phyloP scores from a whole-genome alignment of 1,140 invertebrate species.

The Eubasilissa regina region DNA sequence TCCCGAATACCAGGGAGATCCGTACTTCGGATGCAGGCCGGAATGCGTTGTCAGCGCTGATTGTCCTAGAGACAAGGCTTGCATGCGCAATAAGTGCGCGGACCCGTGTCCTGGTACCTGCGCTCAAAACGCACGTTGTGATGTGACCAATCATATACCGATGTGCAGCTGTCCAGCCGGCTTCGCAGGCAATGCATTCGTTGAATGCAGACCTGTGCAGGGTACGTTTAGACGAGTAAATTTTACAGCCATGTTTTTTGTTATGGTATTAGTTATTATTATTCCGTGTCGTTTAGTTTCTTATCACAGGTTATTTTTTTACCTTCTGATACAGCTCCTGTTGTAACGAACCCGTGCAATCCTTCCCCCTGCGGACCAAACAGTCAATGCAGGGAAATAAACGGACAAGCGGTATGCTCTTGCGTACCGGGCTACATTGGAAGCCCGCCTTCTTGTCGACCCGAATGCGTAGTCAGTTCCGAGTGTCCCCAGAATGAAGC shows the following conservation, averaged over 20 bases:
- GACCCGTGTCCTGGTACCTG: slow-evolving; percentile 87
- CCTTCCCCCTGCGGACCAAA: slow-evolving; percentile 77
- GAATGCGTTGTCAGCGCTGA: slow-evolving; percentile 90
- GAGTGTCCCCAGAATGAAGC: slow-evolving; percentile 77
- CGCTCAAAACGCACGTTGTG: slow-evolving; percentile 86
- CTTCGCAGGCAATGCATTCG: slow-evolving; percentile 85
- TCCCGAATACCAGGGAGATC: too few relatives aligned
- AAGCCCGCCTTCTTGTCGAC: slow-evolving; percentile 76
- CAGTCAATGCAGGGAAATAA: slow-evolving; percentile 75
- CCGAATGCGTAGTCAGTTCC: slow-evolving; percentile 76
- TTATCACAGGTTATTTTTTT: too few relatives aligned
- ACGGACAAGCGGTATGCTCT: slow-evolving; percentile 74
- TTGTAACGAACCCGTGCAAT: slow-evolving; percentile 71
- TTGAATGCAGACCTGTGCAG: slow-evolving; percentile 74
- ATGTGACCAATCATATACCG: slow-evolving; percentile 88
- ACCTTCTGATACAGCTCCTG: slow-evolving; percentile 59
- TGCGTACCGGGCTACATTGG: slow-evolving; percentile 77
- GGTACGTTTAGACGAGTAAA: too few relatives aligned
- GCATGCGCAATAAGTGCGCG: slow-evolving; percentile 81
- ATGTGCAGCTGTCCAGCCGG: slow-evolving; percentile 79
- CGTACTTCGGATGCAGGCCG: slow-evolving; percentile 82
- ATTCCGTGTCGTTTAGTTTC: too few relatives aligned
- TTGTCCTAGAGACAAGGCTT: slow-evolving; percentile 82
- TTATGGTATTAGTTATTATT: too few relatives aligned
- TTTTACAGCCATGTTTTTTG: too few relatives aligned